Evolutionary conservation across 1,140 invertebrate species (phyloP).

Genomic region (Bemisia tabaci): DNA sequence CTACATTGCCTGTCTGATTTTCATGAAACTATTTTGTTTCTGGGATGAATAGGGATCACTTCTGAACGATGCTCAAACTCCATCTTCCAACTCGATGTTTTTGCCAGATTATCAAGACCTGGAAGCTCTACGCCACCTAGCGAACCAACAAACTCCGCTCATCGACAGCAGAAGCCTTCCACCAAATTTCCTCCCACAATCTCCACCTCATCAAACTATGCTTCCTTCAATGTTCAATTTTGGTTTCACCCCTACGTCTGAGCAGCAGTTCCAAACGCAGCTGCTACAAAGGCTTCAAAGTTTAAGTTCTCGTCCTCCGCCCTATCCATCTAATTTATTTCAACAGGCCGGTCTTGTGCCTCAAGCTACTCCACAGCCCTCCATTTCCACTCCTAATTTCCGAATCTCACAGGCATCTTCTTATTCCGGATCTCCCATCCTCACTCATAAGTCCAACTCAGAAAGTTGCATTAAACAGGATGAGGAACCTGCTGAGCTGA

Average conservation of each 20-base stretch:
- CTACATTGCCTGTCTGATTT: no score
- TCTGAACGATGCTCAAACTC: constrained; percentile 24
- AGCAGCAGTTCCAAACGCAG: constrained; percentile 38
- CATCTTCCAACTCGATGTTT: constrained; percentile 21
- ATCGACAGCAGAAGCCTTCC: constrained; percentile 6
- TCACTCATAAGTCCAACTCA: constrained; percentile 5
- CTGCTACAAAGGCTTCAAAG: constrained; percentile 41
- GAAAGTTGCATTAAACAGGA: constrained; percentile 21
- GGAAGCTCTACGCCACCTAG: constrained; percentile 21
- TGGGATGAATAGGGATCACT: not conserved
- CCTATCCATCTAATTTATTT: constrained; percentile 24
- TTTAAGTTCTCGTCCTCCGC: constrained; percentile 30
- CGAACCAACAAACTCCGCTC: constrained; percentile 11
- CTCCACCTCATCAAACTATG: constrained; percentile 15
- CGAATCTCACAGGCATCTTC: constrained; percentile 32
- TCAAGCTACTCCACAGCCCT: constrained; percentile 30
- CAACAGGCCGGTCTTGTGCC: constrained; percentile 12
- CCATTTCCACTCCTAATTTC: constrained; percentile 26
- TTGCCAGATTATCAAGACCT: constrained; percentile 26
- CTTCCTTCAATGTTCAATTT: constrained; percentile 16
- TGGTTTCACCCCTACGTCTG: constrained; percentile 19
- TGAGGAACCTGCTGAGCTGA: constrained; percentile 37
- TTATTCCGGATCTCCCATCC: constrained; percentile 31
- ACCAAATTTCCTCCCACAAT: constrained; percentile 13
- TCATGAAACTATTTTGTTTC: not conserved